Conservation (phyloP, 2,113 vertebrate genomes). For the Hepsetus odoe region DNA sequence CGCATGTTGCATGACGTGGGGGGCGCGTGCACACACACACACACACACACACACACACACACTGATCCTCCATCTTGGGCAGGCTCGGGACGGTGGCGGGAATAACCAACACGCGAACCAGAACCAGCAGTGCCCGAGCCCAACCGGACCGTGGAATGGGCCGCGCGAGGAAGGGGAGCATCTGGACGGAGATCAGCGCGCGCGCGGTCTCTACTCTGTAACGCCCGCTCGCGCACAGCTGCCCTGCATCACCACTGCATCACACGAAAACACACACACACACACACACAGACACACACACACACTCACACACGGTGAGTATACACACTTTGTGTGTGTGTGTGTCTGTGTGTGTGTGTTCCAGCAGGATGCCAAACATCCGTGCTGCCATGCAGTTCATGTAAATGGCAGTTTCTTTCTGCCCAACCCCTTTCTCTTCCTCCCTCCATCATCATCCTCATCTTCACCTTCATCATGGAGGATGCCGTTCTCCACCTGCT, state of each 20-base stretch:
- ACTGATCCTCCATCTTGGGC: slow-evolving; percentile 73
- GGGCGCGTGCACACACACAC: too few species aligned
- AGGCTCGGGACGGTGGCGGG: slow-evolving; percentile 53
- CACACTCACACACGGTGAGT: too few species aligned
- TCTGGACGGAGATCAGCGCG: not conserved
- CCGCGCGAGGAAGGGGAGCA: not conserved
- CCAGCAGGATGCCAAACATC: slow-evolving; percentile 21
- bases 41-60: slow-evolving; percentile 20
- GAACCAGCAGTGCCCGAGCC: not conserved
- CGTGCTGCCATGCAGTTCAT: slow-evolving; percentile 46
- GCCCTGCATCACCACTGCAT: not conserved
- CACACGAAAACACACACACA: too few species aligned
- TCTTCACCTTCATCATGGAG: slow-evolving; percentile 66
- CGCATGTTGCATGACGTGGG: slow-evolving; percentile 82
- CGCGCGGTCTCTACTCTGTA: not conserved
- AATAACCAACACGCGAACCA: slow-evolving; percentile 2
- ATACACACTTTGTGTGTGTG: slow-evolving; percentile 2
- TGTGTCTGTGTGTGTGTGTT: too few species aligned
- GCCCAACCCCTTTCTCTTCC: slow-evolving; percentile 35
- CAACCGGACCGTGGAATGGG: not conserved
- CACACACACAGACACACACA: too few species aligned
- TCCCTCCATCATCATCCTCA: slow-evolving; percentile 26
- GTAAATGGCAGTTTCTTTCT: slow-evolving; percentile 13
- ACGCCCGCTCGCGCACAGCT: not conserved
- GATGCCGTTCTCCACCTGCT: slow-evolving; percentile 54